phyloP scores from a whole-genome alignment of 1,140 invertebrate genomes.

The Aphaenogaster ashmeadi region DNA sequence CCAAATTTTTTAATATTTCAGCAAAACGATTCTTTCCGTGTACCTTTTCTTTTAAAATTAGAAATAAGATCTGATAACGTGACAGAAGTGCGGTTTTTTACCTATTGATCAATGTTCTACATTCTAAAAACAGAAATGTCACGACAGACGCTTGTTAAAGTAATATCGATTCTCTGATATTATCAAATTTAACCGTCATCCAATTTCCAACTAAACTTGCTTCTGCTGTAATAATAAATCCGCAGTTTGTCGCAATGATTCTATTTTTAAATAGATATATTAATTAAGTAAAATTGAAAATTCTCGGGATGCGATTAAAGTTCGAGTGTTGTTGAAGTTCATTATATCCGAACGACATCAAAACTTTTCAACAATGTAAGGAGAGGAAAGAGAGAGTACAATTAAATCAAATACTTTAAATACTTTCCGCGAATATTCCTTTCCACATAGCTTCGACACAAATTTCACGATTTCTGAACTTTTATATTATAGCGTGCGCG shows the following conservation, averaged over 20 bases:
- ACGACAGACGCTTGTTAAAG: neutral
- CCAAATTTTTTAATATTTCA: no score
- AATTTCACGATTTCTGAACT: neutral
- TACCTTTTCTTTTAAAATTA: neutral
- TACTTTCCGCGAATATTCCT: neutral
- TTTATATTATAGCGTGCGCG: neutral
- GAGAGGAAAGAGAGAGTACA: neutral
- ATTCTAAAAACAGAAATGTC: conserved; percentile 4
- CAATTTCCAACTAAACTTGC: conserved; percentile 6
- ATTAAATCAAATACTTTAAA: conserved; percentile 3
- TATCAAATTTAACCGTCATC: neutral
- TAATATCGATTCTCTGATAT: conserved; percentile 2
- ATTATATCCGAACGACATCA: neutral
- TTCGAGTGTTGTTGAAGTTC: neutral
- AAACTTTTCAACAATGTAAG: neutral
- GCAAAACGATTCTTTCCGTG: no score
- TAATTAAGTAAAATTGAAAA: neutral
- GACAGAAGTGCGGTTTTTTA: neutral
- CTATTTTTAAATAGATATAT: conserved; percentile 2
- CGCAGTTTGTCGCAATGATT: neutral
- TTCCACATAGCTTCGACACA: no score
- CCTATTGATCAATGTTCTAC: neutral
- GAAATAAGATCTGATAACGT: neutral
- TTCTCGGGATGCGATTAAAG: neutral
- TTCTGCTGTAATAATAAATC: neutral